Evolutionary conservation across 2,113 vertebrate species (phyloP).

Genomic region (Rhizomys pruinosus): DNA sequence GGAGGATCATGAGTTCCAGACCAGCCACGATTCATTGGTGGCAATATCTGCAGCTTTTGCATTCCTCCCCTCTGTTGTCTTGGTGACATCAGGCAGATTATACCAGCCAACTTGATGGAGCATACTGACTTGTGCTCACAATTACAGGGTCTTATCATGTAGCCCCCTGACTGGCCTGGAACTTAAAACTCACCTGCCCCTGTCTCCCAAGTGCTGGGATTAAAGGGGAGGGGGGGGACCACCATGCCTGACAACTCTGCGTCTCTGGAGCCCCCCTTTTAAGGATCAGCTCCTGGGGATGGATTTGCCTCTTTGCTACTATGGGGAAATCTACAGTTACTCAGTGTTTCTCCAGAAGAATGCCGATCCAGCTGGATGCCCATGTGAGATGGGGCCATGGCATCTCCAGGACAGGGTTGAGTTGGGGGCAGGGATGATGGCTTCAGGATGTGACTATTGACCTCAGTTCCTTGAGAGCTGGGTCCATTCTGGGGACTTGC

Average conservation of each 20-base stretch:
- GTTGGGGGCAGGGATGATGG: background rate
- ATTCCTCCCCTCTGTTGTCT: background rate
- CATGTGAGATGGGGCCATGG: background rate
- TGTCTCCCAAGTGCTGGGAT: too few species aligned
- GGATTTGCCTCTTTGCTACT: background rate
- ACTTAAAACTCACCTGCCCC: too few species aligned
- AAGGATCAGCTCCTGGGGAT: background rate
- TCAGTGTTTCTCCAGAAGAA: background rate
- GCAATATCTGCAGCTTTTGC: background rate
- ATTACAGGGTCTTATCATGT: background rate
- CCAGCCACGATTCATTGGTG: background rate
- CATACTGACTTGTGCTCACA: background rate
- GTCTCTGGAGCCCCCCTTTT: background rate
- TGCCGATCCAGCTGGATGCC: accelerated
- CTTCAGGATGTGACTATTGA: background rate
- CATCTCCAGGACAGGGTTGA: background rate
- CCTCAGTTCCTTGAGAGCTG: background rate
- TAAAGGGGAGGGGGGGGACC: too few species aligned
- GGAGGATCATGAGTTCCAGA: background rate
- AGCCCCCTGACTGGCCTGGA: too few species aligned
- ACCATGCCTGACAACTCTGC: background rate
- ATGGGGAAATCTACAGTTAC: background rate
- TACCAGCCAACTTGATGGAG: background rate
- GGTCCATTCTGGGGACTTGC: background rate
- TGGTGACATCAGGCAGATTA: background rate